Base-by-base conservation (phyloP, 2,113 vertebrate genomes). In the Heloderma charlesbogerti region DNA sequence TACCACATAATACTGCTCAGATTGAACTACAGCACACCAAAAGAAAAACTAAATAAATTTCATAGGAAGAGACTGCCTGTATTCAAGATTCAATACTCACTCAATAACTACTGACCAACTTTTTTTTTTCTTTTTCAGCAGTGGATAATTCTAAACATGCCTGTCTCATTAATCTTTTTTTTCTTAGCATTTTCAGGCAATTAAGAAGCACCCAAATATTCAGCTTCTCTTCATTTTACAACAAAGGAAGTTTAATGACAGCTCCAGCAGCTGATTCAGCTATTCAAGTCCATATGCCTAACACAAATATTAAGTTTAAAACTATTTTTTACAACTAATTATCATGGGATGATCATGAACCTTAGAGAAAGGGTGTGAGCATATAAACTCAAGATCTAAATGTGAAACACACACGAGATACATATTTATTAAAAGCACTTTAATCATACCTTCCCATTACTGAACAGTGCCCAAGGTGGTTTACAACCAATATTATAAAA, bases 181-280 rank as follows among this genome's bases (percentile, higher is more conserved):
- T 25, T 16, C 57, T 79, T 16, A 15, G 31, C 90, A 60, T 91
- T 91, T 87, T 90, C 94, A 82, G 88, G 1, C 91, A 72, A 82
- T 86, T 90, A 83, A 88, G 60, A 81, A 94, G 90, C 77, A 57
- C 1, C 66, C 89, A 8, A 16, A 88, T 48, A 74, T 0, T 20
- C 89, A 69, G 20, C 7, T 67, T 90, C 0, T n/a, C 15, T 87
- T 80, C 40, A 8, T 81, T 93, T 66, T 3, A 9, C 40, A 1
- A 43, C 45, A 3, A 43, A 87, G 1, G 48, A 54, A 66, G 15
- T 79, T 34, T 1, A 78, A 66, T 31, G 34, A 10, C 77, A 88
- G n/a, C 85, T 40, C 9, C 3, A 92, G 34, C 63, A 51, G 6
- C 7, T 87, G 0, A 27, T 10, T 75, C 88, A 2, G 25, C 12